Evolutionary conservation across 2,888 invertebrate genomes (phyloP), one percentile per base, ranked within the genome.

Genomic region (Synanthedon andrenaeformis): DNA sequence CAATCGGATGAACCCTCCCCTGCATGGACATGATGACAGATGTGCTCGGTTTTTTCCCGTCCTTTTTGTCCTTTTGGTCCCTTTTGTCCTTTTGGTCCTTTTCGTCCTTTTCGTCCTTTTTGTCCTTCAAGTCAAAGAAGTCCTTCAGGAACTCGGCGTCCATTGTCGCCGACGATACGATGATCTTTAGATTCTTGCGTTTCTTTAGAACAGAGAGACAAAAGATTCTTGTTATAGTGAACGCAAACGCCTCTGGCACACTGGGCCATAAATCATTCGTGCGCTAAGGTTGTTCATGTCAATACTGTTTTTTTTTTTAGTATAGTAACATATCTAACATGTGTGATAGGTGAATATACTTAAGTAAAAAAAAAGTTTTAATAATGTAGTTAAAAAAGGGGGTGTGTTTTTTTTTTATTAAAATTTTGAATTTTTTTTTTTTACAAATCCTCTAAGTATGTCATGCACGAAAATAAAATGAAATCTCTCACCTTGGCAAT

Each of bases 81-180:
- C 62, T 75, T 48, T 54, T 67, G 2, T 75, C 78, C 2, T 77
- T 75, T 11, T 55, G 62, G 1, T 72, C 65, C 28, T 62, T 75
- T 48, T 54, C 66, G 2, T 75, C 78, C 2, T 77, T 63, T 11
- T 55, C 62, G 1, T 72, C 65, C 28, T 62, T 75, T 48, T 54
- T 67, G 2, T 75, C 78, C 2, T 77, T 75, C 1, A 87, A 52
- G 79, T 93, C 93, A 71, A 96, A 96, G 79, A 94, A 96, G 57
- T 93, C 90, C 49, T 90, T 89, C 11, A 96, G 85, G 61, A 94
- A 93, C 71, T 96, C 93, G 0, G 98, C 98, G 78, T 99, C 97
- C 67, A 98, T 91, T 0, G 99, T 99, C 0, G 99, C 99, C 0
- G 99, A 99, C 0, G 97, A 95, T 28, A 99, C 91, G 2, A 99